Evolutionary conservation across 2,113 vertebrate genomes (phyloP).

Genomic region (Stictonetta naevosa): DNA sequence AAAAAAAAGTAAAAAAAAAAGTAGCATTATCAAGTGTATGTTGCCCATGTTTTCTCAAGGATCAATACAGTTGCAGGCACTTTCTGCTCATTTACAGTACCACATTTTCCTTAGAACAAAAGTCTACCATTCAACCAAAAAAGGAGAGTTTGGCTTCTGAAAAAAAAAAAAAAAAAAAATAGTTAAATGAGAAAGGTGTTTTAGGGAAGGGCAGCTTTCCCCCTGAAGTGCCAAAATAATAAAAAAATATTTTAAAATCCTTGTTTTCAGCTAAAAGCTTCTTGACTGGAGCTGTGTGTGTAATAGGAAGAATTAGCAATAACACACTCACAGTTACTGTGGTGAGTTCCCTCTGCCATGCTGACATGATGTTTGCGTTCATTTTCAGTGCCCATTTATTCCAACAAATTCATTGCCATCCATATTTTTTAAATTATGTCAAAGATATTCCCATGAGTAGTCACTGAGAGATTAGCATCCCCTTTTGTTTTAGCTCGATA

Average conservation of each 20-base stretch:
- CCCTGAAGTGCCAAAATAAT: background rate
- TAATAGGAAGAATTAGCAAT: background rate
- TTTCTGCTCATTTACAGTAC: conserved; percentile 17
- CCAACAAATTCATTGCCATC: background rate
- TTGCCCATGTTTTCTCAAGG: conserved; percentile 24
- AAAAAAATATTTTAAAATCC: background rate
- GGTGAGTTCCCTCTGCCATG: background rate
- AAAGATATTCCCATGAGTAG: background rate
- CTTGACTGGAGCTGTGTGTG: background rate
- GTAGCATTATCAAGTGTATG: background rate
- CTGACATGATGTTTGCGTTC: background rate
- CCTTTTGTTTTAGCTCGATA: conserved; percentile 6
- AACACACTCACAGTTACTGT: background rate
- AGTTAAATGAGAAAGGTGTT: background rate
- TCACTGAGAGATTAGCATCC: background rate
- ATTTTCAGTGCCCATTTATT: background rate
- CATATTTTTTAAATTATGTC: background rate
- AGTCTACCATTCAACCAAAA: background rate
- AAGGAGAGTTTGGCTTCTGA: conserved; percentile 12
- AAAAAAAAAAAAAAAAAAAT: conserved; percentile 1
- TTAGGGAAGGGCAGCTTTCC: background rate
- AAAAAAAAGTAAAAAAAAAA: background rate
- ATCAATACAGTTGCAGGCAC: background rate
- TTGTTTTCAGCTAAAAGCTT: background rate
- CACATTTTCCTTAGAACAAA: background rate